These are phyloP conservation scores for Aphidius ervi DNA, from an alignment of 1,140 invertebrate genomes.

Conservation along the genomic window DNA sequence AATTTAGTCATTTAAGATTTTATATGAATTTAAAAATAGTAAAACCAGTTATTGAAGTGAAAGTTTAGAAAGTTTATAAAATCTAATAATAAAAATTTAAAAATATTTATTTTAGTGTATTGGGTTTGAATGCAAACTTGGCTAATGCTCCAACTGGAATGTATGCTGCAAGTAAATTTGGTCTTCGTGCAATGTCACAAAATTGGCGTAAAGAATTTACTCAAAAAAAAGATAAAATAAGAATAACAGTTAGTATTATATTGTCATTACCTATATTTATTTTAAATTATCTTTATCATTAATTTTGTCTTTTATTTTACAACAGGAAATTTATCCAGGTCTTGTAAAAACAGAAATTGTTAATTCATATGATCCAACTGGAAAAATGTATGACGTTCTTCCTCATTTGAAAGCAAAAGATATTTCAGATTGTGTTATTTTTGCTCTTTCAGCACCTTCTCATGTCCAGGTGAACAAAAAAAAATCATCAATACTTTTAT, in stretches of 20 bases:
- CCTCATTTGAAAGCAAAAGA: slow-evolving; percentile 47
- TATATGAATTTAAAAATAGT: no score
- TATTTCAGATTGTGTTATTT: slow-evolving; percentile 54
- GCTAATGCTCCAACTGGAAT: background rate
- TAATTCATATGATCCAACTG: slow-evolving; percentile 28
- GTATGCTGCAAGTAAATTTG: slow-evolving; percentile 13
- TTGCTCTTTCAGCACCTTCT: slow-evolving; percentile 50
- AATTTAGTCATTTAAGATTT: no score
- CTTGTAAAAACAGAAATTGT: slow-evolving; percentile 56
- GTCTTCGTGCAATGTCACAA: background rate
- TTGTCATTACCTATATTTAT: background rate
- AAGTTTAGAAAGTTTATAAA: no score
- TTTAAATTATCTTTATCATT: background rate
- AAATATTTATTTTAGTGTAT: slow-evolving; percentile 5
- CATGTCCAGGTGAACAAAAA: slow-evolving; percentile 50
- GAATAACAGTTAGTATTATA: slow-evolving; percentile 10
- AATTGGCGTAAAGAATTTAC: slow-evolving; percentile 5
- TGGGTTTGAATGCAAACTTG: background rate
- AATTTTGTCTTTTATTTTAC: slow-evolving; percentile 31
- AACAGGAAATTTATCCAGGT: slow-evolving; percentile 60
- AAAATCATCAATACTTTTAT: background rate
- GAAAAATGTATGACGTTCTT: slow-evolving; percentile 10
- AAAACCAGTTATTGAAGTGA: no score
- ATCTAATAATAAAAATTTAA: background rate
- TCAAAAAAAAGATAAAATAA: slow-evolving; percentile 7